Base-by-base conservation (phyloP, 2,113 vertebrate genomes). In the Mustela lutreola region DNA sequence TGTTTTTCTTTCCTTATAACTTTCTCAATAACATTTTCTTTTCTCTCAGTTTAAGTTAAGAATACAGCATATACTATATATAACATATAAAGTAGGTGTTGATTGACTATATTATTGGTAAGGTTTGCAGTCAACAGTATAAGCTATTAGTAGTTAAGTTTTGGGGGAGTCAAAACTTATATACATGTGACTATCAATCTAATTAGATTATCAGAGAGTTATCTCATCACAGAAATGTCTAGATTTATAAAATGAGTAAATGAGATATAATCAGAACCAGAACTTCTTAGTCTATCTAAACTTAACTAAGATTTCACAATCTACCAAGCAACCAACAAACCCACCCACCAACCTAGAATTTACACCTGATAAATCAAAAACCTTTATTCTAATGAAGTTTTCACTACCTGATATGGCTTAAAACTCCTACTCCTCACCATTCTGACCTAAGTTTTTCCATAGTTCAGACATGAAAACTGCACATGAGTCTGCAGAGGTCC, bases 331-430 rank as follows among this genome's bases (percentile, higher is more conserved):
- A 50, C 16, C n/a, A 76, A 83, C 5, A 65, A 92, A 95, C 6
- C 45, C 19, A 50, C 26, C 67, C 63, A 62, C 19, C 75, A 76
- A 45, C 39, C 42, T 45, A 76, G 4, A 62, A 80, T 76, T 92
- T 83, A 62, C 45, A 90, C 71, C n/a, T 56, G 48, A 89, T 10
- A 80, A 93, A 91, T 22, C 53, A 60, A 92, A 93, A 92, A 67
- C 28, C 12, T 75, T 71, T 65, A 67, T 33, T 8, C 73, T 62
- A 78, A 82, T 33, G 19, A 91, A 22, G 11, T 15, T 75, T 94
- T 79, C 1, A 18, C n/a, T 63, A n/a, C 16, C n/a, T 89, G 62
- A 18, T 76, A 10, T 48, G 28, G 60, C 71, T 94, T 76, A 89
- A 92, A 76, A 86, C 8, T 19, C 45, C 45, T 75, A 62, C 48